Conservation (phyloP, 2,888 invertebrate genomes). For the Deilephila porcellus region DNA sequence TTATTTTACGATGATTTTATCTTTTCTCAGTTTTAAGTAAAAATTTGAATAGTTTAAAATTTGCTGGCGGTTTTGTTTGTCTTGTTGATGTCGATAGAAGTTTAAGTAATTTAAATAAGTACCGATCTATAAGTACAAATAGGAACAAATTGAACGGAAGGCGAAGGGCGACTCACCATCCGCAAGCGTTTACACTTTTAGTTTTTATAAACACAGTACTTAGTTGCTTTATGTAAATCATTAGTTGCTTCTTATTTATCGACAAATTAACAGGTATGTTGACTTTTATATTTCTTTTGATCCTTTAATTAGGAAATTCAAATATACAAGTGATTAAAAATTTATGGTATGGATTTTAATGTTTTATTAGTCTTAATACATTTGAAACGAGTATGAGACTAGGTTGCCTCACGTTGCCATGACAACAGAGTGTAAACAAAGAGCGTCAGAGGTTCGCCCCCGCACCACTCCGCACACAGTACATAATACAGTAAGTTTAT, state of each 20-base stretch:
- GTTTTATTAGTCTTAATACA: not conserved
- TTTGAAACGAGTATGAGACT: too few relatives aligned
- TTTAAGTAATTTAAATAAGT: slow-evolving; percentile 21
- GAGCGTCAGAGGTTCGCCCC: not conserved
- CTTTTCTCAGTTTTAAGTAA: not conserved
- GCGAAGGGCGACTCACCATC: not conserved
- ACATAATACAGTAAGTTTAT: slow-evolving; percentile 21
- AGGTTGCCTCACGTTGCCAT: not conserved
- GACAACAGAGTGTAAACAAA: slow-evolving; percentile 9
- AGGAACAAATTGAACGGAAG: slow-evolving; percentile 27
- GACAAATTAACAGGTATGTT: too few relatives aligned
- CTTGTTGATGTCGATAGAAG: slow-evolving; percentile 11
- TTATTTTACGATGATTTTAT: not conserved
- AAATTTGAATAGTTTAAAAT: not conserved
- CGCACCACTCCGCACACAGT: slow-evolving; percentile 1
- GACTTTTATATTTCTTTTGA: too few relatives aligned
- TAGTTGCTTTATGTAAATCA: too few relatives aligned
- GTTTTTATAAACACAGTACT: too few relatives aligned
- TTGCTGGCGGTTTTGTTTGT: not conserved
- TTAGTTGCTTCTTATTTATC: too few relatives aligned
- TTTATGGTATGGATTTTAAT: not conserved
- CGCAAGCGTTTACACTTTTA: not conserved
- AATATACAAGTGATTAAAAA: too few relatives aligned
- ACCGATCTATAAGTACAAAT: slow-evolving; percentile 25
- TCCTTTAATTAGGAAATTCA: too few relatives aligned